phyloP scores from a whole-genome alignment of 2,113 vertebrate species.

The Rhinoderma darwinii region DNA sequence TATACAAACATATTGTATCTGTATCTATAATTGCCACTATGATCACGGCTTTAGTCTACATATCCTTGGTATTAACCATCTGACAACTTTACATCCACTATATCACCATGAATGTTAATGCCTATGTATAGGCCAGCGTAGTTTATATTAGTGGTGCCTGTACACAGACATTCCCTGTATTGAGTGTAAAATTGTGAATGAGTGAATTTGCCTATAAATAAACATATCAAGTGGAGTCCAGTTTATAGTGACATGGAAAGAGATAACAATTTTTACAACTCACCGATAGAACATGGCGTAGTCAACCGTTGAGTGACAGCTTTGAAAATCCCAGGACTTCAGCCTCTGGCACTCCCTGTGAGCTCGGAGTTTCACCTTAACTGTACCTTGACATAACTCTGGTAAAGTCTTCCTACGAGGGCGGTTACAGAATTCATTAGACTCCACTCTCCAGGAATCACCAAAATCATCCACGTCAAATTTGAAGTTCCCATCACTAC shows the following conservation, averaged over 20 bases:
- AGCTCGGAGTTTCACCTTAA: constrained; percentile 91
- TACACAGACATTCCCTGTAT: no score
- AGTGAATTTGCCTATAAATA: no score
- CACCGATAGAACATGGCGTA: constrained; percentile 89
- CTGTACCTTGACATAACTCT: constrained; percentile 85
- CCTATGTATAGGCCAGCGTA: no score
- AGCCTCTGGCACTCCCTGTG: constrained; percentile 96
- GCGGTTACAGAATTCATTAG: constrained; percentile 87
- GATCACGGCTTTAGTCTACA: no score
- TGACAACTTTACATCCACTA: no score
- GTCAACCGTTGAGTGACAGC: constrained; percentile 89
- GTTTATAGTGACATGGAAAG: neutral
- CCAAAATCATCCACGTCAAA: constrained; percentile 98
- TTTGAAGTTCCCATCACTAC: constrained; percentile 91
- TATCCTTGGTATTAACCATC: no score
- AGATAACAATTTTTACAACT: constrained; percentile 51
- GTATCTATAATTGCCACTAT: no score
- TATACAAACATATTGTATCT: no score
- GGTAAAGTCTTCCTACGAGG: constrained; percentile 78
- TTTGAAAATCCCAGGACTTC: constrained; percentile 94
- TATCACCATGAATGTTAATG: no score
- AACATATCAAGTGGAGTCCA: no score
- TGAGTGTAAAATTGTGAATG: no score
- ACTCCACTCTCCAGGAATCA: constrained; percentile 93
- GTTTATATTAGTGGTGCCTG: no score